Percentiles rank a stretch among this genome's conserved stretches.
Conservation (phyloP, 1,140 invertebrate species). For the Bombus confusus region DNA sequence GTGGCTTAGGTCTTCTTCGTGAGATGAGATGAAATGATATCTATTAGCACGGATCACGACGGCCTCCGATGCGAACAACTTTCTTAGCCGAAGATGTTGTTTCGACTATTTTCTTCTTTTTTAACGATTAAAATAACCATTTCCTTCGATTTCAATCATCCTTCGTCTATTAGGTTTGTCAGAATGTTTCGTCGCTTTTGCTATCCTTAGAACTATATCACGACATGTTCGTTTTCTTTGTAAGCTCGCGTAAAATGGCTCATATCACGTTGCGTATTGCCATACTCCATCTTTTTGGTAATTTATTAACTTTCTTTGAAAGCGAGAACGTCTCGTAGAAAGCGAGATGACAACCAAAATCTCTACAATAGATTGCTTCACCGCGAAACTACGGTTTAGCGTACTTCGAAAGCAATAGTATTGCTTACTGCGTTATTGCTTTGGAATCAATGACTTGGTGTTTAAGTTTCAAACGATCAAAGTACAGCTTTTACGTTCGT, state of each 20-base stretch:
- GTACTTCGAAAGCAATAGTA: too few relatives aligned
- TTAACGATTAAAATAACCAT: background rate
- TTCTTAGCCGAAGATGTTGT: background rate
- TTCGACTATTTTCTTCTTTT: background rate
- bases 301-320: too few relatives aligned
- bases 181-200: background rate
- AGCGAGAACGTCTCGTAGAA: background rate
- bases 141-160: background rate
- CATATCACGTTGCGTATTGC: too few relatives aligned
- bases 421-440: too few relatives aligned
- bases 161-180: background rate
- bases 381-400: background rate
- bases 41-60: conserved; percentile 33
- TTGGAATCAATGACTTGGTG: background rate
- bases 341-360: background rate
- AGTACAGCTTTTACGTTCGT: background rate
- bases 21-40: conserved; percentile 52
- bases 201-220: too few relatives aligned
- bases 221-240: too few relatives aligned
- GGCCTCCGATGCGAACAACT: background rate
- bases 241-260: too few relatives aligned
- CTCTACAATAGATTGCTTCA: background rate
- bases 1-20: conserved; percentile 31
- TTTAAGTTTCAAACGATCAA: background rate
- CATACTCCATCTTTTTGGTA: too few relatives aligned